These are phyloP conservation scores for Elanus axillaris DNA, from an alignment of 2,113 vertebrate genomes.

Conservation along the genomic window DNA sequence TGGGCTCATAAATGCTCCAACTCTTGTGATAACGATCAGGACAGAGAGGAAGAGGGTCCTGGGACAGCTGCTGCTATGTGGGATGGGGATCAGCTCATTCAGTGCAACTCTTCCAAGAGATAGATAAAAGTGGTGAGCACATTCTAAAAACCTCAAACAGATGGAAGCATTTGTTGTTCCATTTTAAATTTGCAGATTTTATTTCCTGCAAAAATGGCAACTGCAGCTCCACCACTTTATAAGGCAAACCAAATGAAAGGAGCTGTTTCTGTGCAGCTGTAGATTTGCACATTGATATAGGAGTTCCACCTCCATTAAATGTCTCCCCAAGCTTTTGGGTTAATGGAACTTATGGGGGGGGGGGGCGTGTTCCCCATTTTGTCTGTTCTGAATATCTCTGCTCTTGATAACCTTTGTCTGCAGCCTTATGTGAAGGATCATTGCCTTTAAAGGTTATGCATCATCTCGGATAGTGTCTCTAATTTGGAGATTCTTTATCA, in stretches of 20 bases:
- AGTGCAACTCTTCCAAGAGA: background rate
- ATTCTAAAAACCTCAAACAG: background rate
- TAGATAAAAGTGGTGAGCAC: fast-evolving
- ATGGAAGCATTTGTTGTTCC: background rate
- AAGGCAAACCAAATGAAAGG: background rate
- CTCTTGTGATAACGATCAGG: background rate
- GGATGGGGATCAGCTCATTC: background rate
- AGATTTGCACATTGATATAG: fast-evolving
- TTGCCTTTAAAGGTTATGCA: background rate
- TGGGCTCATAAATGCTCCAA: background rate
- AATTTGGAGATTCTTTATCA: background rate
- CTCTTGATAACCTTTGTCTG: background rate
- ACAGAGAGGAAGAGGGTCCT: background rate
- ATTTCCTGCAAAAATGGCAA: background rate
- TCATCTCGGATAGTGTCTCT: background rate
- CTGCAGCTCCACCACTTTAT: background rate
- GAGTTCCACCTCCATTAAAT: background rate
- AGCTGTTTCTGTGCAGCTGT: background rate
- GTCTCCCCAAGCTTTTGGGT: background rate
- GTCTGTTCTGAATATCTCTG: background rate
- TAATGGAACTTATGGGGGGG: background rate
- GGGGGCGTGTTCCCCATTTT: background rate
- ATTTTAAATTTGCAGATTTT: background rate
- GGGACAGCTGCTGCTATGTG: background rate
- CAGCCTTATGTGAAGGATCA: background rate